A percentile compares a stretch with the other conserved stretches of the same genome.
These are phyloP conservation scores for Ispidina lecontei DNA, from an alignment of 2,797 vertebrate genomes.

Conservation along the genomic window DNA sequence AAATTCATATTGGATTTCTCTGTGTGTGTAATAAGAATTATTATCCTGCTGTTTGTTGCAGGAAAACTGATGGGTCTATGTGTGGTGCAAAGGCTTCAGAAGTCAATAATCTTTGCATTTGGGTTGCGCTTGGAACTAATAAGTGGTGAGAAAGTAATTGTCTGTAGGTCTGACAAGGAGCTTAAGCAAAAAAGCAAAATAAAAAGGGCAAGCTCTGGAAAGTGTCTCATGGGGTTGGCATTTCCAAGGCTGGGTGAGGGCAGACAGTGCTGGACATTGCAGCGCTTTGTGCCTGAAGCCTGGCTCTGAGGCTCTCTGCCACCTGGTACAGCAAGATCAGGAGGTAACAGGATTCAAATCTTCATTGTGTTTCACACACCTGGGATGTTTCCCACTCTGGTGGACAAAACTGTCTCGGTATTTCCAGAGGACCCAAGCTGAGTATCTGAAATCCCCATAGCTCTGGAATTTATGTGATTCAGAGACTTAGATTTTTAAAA, in stretches of 20 bases:
- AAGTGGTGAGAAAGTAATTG: background rate
- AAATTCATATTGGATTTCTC: background rate
- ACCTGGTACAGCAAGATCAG: rapidly evolving
- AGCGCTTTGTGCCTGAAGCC: background rate
- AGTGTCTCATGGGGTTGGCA: rapidly evolving
- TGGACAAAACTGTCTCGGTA: background rate
- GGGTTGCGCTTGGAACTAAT: background rate
- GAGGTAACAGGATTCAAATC: background rate
- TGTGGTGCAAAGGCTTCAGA: background rate
- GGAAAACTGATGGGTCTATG: background rate
- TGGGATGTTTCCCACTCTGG: background rate
- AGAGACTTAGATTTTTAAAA: background rate
- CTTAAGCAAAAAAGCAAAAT: background rate
- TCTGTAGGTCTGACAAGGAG: background rate
- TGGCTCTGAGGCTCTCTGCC: background rate
- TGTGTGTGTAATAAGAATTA: background rate
- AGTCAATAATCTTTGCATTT: background rate
- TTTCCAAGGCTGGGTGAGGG: background rate
- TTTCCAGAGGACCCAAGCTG: background rate
- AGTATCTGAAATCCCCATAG: background rate
- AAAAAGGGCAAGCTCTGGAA: background rate
- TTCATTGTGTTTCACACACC: background rate
- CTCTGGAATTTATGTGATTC: background rate
- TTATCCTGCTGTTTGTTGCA: background rate
- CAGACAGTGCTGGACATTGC: background rate